Evolutionary conservation across 2,888 invertebrate genomes (phyloP), one percentile per base, ranked within the genome.

Genomic region (Torymus tubicola): DNA sequence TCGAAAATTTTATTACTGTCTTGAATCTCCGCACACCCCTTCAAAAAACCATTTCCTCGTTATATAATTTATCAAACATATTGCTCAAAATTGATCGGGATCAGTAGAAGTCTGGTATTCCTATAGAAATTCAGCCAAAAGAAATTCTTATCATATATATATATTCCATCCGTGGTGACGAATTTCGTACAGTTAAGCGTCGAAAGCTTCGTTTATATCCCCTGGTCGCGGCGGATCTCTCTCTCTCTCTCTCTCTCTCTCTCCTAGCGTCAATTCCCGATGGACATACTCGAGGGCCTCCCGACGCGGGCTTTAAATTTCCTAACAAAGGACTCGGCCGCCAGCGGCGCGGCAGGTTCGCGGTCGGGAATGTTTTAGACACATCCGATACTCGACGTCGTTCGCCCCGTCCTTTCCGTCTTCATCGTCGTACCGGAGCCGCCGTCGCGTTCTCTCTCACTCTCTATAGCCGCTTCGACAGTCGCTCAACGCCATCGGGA

Each of bases 361-460:
- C 12, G 68, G 13, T n/a, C 24, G 14, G 24, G 55, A 68, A 68
- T 68, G 55, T 68, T 68, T 68, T 21, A 68, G 55, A 52, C 68
- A 68, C 55, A 55, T 68, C 42, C 68, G 68, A 55, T 55, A 52
- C 18, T 42, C 21, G 14, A 21, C 52, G 13, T 24, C 63, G 42
- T 42, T 42, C n/a, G 60, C 60, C 8, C 60, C 18, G 42, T 18
- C 16, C 60, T 12, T 18, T 24, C 31, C 63, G 31, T 24, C 63
- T 24, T 63, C 63, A 31, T 63, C 63, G 14, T 12, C 63, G 31
- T 8, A 42, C 42, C 24, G 10, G 31, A 12, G 21, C 31, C 21
- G 21, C 31, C 12, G 24, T 31, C 16, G 42, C 50, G 31, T 13
- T 64, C 42, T 21, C 68, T 11, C 53, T 21, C 68, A 3, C 53